Evolutionary conservation across 2,888 invertebrate genomes (phyloP), one percentile per base, ranked within the genome.

Genomic region (Calliopum simillimum): DNA sequence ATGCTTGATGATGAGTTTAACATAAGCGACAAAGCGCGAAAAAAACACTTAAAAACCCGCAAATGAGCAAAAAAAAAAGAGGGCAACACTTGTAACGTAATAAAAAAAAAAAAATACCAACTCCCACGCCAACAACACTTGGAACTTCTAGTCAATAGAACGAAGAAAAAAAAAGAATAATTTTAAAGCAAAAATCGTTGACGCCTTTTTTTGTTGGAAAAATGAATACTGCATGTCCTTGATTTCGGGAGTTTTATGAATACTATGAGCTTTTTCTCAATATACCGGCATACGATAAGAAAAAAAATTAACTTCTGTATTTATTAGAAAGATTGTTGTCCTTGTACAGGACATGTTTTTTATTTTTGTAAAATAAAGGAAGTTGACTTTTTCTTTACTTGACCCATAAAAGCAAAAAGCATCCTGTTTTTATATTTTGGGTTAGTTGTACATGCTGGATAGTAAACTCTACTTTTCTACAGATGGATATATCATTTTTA

Each of bases 1-100:
- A 72, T 66, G 71, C 75, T 74, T 75, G 75, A 75, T 75, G 75
- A 49, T 49, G 49, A 51, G 51, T 16, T 21, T 51, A 41, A 41
- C 58, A 33, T 33, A 33, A 58, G 16, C 33, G 33, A n/a, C 16
- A n/a, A 41, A 25, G 13, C 25, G 13, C 58, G 41, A 21, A 21
- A 21, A 53, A 53, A 53, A 23, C 19, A 23, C n/a, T 53, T 53
- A 53, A 23, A 14, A 53, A 53, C 53, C 12, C 53, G 8, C 33
- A 33, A 33, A 33, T 33, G 33, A 33, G 33, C 33, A 33, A 33
- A 33, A 33, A 33, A 33, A 33, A 33, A 33, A 33, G 33, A 33
- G 33, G 33, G 33, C 33, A 33, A 33, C 33, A 33, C 33, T 33
- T 33, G 33, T 33, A 33, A 33, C 33, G 33, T 33, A 33, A 33